Percentiles rank a stretch among this genome's conserved stretches.
Evolutionary conservation across 2,113 vertebrate species (phyloP).

Genomic region (Chloroceryle aenea): DNA sequence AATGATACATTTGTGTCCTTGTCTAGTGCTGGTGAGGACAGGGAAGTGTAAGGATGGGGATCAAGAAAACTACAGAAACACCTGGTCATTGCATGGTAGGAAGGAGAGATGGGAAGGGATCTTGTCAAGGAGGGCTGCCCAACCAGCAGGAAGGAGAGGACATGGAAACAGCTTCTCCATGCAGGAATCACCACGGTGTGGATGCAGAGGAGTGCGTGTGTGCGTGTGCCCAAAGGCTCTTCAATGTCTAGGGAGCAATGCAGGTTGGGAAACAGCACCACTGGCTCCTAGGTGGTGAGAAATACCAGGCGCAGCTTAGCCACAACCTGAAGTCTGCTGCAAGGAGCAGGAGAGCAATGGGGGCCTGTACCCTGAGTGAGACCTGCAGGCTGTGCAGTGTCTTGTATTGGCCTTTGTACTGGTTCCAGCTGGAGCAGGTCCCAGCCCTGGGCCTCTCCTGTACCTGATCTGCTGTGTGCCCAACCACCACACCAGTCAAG

Average conservation of each 20-base stretch:
- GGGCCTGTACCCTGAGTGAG: background rate
- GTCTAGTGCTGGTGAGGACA: background rate
- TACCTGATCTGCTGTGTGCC: background rate
- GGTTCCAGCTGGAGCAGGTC: background rate
- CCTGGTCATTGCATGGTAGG: background rate
- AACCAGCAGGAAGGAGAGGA: background rate
- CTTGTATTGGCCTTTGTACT: background rate
- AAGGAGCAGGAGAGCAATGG: rapidly evolving
- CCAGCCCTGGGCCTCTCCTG: background rate
- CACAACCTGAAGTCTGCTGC: background rate
- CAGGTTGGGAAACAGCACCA: background rate
- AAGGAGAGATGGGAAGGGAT: background rate
- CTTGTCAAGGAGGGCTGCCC: background rate
- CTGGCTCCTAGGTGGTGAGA: background rate
- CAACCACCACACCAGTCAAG: background rate
- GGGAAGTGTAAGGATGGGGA: background rate
- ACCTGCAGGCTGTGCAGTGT: rapidly evolving
- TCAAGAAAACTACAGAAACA: background rate
- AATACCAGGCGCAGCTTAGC: background rate
- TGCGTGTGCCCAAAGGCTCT: background rate
- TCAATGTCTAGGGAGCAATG: rapidly evolving
- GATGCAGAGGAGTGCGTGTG: background rate
- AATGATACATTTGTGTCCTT: background rate
- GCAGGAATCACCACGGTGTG: background rate
- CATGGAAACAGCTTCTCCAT: background rate